Base-by-base conservation (phyloP, 2,888 invertebrate genomes). In the Calameuta idolon region DNA sequence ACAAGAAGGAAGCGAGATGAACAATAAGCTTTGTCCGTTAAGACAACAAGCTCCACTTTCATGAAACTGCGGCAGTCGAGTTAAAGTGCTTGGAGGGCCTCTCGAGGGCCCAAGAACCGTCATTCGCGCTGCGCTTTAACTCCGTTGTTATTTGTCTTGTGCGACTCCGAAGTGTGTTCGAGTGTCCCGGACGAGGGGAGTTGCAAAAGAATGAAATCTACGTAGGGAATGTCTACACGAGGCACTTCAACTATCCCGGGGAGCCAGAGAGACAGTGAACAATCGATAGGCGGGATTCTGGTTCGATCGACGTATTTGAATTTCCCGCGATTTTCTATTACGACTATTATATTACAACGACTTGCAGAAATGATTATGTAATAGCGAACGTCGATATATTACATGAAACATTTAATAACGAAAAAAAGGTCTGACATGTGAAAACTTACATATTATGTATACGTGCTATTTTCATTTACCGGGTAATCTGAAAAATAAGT, bases 201-300 rank as follows among this genome's bases (percentile, higher is more conserved):
- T 55, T 55, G 55, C 23, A 55, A 55, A 55, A 23, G 23, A 55
- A 55, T 55, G 23, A 23, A 55, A 55, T 23, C 23, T 55, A 55
- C 23, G 55, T 23, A 55, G 9, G 55, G 55, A 55, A 55, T 15
- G 23, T 23, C 55, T 55, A 55, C 55, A 23, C 55, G 55, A 55
- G 55, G 55, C 55, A 55, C 31, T 37, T 74, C 74, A 74, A 76
- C 69, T 74, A 55, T 77, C 75, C 73, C 71, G 74, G 75, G 79
- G 79, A 83, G 81, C 82, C 83, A 76, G 82, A 83, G 79, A 83
- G 79, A 82, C 79, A 73, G 75, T 73, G 55, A 55, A 55, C 55
- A 55, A 55, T 55, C 55, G 55, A 55, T 55, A 9, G 23, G 23
- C 55, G 55, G 55, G 55, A 23, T 55, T 55, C 23, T 55, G 23